Evolutionary conservation across 2,797 vertebrate species (phyloP).

Genomic region (Falco naumanni): DNA sequence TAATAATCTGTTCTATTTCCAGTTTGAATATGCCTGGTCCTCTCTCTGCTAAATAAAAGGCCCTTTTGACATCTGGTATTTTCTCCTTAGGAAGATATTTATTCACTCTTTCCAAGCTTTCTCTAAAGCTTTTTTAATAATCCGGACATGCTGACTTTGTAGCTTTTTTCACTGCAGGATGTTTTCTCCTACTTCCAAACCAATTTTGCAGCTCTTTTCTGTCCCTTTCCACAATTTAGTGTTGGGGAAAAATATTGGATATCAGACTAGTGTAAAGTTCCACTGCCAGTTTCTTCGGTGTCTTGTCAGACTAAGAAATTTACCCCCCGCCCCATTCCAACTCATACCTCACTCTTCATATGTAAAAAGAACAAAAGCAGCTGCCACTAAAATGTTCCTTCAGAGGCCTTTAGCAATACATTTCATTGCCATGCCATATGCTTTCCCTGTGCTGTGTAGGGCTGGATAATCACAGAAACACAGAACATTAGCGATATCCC

Average conservation of each 20-base stretch:
- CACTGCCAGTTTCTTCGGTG: background rate
- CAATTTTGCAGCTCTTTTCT: background rate
- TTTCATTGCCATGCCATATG: background rate
- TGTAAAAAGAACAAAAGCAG: background rate
- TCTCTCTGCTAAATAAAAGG: background rate
- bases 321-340: background rate
- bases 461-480: background rate
- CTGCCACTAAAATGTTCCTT: background rate
- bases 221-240: background rate
- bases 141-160: background rate
- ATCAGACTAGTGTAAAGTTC: background rate
- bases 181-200: slow-evolving; percentile 13
- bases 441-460: background rate
- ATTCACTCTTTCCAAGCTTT: background rate
- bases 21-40: background rate
- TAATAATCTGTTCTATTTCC: background rate
- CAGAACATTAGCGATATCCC: background rate
- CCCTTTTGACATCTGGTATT: background rate
- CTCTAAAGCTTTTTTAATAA: slow-evolving; percentile 27
- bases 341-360: background rate
- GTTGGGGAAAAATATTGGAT: background rate
- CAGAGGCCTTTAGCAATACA: background rate
- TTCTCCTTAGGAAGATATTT: background rate
- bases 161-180: background rate
- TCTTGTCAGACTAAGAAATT: background rate